Base-by-base conservation (phyloP, 2,888 invertebrate species). In the Thumatha senex region DNA sequence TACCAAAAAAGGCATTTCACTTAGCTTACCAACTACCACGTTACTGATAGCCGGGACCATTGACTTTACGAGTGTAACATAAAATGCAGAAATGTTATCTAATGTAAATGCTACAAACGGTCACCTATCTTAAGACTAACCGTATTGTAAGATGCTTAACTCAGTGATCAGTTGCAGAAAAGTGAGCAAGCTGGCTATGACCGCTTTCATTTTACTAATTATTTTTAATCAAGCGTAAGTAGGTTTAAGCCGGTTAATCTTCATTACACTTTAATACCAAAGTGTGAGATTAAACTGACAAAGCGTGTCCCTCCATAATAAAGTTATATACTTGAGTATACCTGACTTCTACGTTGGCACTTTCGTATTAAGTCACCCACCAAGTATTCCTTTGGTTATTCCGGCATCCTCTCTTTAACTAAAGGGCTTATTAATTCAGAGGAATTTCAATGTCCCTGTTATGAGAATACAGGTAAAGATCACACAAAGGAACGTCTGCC, bases 361-460 rank as follows among this genome's bases (percentile, higher is more conserved):
- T 49, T 46, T 52, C 58, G 69, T 69, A 78, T 76, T 75, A 74
- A 74, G 70, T 67, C 68, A 61, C 61, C 65, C 49, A 54, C 67
- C 67, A 75, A 76, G 71, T 76, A 80, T 83, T 78, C 75, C 72
- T 72, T 78, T 74, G 78, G 79, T 74, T 79, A 78, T 80, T 77
- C 72, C 64, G 68, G 69, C 74, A 76, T 74, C 78, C 78, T 68
- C 51, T 63, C 61, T 63, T 62, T 56, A 64, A 70, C 73, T 74
- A 72, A 76, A 79, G 77, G 78, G 78, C 80, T 85, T 84, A 86
- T 84, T 85, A 86, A 85, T 83, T 80, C 74, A 63, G 57, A 63
- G 75, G 78, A 80, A 86, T 83, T 78, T 70, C 76, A 68, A 77
- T 80, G 77, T 70, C 78, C 74, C 63, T 70, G 74, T 75, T 80